Percentiles rank a stretch among this genome's conserved stretches.
phyloP scores from a whole-genome alignment of 1,140 invertebrate species.

The Eupeodes corollae region DNA sequence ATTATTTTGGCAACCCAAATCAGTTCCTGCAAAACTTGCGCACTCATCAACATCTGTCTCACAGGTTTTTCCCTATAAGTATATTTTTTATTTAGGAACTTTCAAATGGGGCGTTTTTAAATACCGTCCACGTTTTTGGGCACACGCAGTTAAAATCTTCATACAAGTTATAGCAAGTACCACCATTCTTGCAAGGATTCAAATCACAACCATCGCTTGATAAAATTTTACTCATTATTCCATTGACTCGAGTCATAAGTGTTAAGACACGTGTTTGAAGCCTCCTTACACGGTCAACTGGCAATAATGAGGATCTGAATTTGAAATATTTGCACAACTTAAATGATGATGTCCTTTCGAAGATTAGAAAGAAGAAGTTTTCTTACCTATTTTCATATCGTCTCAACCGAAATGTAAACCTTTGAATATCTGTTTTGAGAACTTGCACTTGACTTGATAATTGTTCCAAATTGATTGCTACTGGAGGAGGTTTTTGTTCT shows the following conservation, averaged over 20 bases:
- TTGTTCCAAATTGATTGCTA: conserved; percentile 11
- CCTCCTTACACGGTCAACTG: neutral
- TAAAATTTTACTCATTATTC: conserved; percentile 8
- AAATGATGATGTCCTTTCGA: too few relatives aligned
- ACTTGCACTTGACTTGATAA: conserved; percentile 13
- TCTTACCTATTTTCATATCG: neutral
- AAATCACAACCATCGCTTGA: conserved; percentile 49
- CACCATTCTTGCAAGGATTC: conserved; percentile 74
- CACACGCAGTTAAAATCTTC: conserved; percentile 66
- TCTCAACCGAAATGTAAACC: conserved; percentile 7
- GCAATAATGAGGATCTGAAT: conserved; percentile 8
- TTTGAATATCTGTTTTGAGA: conserved; percentile 10
- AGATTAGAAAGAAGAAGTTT: too few relatives aligned
- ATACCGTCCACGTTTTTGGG: conserved; percentile 63
- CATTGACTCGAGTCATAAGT: conserved; percentile 6
- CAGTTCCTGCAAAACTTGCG: conserved; percentile 55
- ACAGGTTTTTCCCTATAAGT: conserved; percentile 55
- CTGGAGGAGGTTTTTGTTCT: conserved; percentile 1
- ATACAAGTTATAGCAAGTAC: conserved; percentile 62
- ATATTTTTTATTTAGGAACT: neutral
- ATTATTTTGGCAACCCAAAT: conserved; percentile 86
- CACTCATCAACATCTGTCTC: conserved; percentile 82
- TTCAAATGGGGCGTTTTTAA: conserved; percentile 1
- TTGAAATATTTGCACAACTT: too few relatives aligned
- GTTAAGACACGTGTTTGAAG: conserved; percentile 12